A percentile compares a stretch with the other conserved stretches of the same genome.
Evolutionary conservation across 1,140 invertebrate species (phyloP).

Genomic region (Drosophila insularis): DNA sequence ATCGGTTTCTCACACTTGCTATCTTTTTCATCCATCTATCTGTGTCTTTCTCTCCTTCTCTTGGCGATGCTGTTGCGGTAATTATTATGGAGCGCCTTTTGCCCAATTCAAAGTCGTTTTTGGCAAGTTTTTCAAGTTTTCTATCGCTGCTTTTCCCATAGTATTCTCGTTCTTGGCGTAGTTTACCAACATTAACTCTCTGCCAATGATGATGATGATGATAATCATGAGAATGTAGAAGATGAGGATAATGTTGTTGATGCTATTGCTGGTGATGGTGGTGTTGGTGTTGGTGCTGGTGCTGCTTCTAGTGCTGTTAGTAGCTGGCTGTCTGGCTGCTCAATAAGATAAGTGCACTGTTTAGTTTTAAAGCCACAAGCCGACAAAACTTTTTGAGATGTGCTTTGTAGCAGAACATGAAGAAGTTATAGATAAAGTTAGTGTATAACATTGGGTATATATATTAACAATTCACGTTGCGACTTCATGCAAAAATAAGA

Average conservation of each 20-base stretch:
- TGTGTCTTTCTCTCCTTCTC: neutral
- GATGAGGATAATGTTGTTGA: constrained; percentile 36
- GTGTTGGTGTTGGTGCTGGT: neutral
- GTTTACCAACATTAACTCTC: constrained; percentile 41
- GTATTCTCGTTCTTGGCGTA: constrained; percentile 63
- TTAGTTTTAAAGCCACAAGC: constrained; percentile 77
- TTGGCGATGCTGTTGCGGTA: constrained; percentile 34
- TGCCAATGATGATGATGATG: constrained; percentile 31
- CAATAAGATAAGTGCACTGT: constrained; percentile 77
- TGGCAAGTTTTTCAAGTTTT: constrained; percentile 57
- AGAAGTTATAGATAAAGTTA: constrained; percentile 35
- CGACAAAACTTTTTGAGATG: constrained; percentile 57
- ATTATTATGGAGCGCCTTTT: constrained; percentile 58
- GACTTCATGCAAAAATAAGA: too few species aligned
- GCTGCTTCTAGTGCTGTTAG: constrained; percentile 20
- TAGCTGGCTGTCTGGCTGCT: constrained; percentile 30
- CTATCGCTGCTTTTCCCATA: constrained; percentile 45
- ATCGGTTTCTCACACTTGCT: constrained; percentile 8
- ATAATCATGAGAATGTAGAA: constrained; percentile 29
- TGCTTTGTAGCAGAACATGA: constrained; percentile 18
- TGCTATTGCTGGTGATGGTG: constrained; percentile 32
- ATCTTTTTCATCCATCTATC: neutral
- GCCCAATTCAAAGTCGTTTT: constrained; percentile 56
- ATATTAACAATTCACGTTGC: too few species aligned
- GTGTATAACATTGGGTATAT: constrained; percentile 25